Evolutionary conservation across 2,797 vertebrate genomes (phyloP).

Genomic region (Sebastes oblongus): DNA sequence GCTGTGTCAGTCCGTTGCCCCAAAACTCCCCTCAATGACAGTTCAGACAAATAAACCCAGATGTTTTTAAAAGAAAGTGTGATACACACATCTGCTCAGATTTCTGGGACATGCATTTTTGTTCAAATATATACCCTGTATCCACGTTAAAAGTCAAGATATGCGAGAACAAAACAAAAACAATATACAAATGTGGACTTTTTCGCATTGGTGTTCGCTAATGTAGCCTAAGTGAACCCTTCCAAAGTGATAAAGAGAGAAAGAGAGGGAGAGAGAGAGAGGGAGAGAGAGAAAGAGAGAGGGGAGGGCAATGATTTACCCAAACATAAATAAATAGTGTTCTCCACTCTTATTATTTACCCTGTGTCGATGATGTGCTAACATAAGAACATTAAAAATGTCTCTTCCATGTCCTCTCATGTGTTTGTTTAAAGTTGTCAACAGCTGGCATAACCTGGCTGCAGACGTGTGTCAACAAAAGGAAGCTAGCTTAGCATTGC

Average conservation of each 20-base stretch:
- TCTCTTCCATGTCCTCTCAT: slow-evolving; percentile 52
- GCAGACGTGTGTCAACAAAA: slow-evolving; percentile 36
- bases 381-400: slow-evolving; percentile 67
- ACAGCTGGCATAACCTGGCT: slow-evolving; percentile 49
- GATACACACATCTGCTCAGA: slow-evolving; percentile 73
- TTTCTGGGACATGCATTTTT: slow-evolving; percentile 91
- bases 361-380: slow-evolving; percentile 82
- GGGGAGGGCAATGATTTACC: slow-evolving; percentile 49
- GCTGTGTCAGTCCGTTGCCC: neutral
- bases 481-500: slow-evolving; percentile 64
- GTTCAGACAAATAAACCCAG: slow-evolving; percentile 26
- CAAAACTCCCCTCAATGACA: slow-evolving; percentile 6
- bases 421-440: slow-evolving; percentile 68
- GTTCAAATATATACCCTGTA: slow-evolving; percentile 99
- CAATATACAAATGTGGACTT: slow-evolving; percentile 78
- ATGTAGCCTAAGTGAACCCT: slow-evolving; percentile 71
- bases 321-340: slow-evolving; percentile 77
- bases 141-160: slow-evolving; percentile 94
- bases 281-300: slow-evolving; percentile 33
- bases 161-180: slow-evolving; percentile 71
- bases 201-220: slow-evolving; percentile 74
- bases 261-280: slow-evolving; percentile 20
- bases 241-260: slow-evolving; percentile 61
- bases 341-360: slow-evolving; percentile 81
- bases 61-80: slow-evolving; percentile 51